Percentiles rank a stretch among this genome's conserved stretches.
These are phyloP conservation scores for Arizona elegans DNA, from an alignment of 2,113 vertebrate genomes.

Conservation along the genomic window DNA sequence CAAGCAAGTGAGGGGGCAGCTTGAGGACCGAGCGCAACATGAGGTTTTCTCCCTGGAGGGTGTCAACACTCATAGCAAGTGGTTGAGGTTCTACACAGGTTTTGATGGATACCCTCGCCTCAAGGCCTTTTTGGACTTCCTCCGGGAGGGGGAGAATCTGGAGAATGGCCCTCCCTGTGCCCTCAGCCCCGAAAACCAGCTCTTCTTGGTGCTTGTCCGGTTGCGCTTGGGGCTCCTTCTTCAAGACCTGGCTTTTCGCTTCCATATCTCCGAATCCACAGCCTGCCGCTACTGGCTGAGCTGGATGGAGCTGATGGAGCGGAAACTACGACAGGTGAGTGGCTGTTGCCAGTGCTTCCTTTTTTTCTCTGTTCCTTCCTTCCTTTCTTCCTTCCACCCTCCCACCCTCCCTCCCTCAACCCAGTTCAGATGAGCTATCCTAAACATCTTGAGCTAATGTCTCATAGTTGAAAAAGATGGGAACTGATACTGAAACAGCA, in stretches of 20 bases:
- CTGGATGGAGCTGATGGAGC: slow-evolving; percentile 52
- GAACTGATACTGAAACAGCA: background rate
- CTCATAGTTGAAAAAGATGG: background rate
- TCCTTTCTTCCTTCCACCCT: too few relatives aligned
- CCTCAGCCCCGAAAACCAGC: slow-evolving; percentile 16
- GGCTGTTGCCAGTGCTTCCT: background rate
- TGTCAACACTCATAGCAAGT: slow-evolving; percentile 23
- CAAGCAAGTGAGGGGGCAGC: slow-evolving; percentile 21
- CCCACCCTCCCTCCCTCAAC: background rate
- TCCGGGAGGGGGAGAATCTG: slow-evolving; percentile 18
- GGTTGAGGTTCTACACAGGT: slow-evolving; percentile 53
- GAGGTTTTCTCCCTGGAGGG: slow-evolving; percentile 23
- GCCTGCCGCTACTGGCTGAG: slow-evolving; percentile 52
- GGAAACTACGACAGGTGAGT: slow-evolving; percentile 42
- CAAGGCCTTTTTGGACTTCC: slow-evolving; percentile 40
- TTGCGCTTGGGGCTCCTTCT: slow-evolving; percentile 54
- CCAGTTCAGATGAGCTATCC: background rate
- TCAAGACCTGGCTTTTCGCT: slow-evolving; percentile 56
- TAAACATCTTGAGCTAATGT: background rate
- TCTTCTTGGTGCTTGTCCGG: slow-evolving; percentile 50
- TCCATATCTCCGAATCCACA: slow-evolving; percentile 49
- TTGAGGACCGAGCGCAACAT: background rate
- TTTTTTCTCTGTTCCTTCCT: background rate
- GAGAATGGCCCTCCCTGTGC: background rate
- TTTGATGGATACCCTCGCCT: slow-evolving; percentile 40